Evolutionary conservation across 1,140 invertebrate species (phyloP).

Genomic region (Bombyx mandarina): DNA sequence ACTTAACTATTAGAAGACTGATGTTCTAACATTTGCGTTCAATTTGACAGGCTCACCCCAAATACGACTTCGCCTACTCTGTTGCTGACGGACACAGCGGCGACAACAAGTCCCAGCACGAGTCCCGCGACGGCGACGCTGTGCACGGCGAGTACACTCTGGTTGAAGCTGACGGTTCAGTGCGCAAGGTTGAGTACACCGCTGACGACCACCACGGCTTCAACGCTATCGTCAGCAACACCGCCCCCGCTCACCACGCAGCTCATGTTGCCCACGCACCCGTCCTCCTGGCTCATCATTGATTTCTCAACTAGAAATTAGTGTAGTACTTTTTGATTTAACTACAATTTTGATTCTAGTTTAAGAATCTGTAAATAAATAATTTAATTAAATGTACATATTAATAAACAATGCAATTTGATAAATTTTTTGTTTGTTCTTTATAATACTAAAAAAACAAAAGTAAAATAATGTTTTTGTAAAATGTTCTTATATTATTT

Average conservation of each 20-base stretch:
- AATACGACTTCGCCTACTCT: conserved; percentile 27
- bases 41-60: conserved; percentile 20
- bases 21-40: background rate
- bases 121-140: background rate
- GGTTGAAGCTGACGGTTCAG: conserved; percentile 25
- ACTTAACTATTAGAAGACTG: background rate
- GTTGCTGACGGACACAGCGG: conserved; percentile 27
- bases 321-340: too few relatives aligned
- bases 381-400: too few relatives aligned
- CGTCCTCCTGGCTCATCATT: conserved; percentile 32
- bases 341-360: too few relatives aligned
- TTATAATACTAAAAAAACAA: too few relatives aligned
- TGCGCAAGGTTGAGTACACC: conserved; percentile 24
- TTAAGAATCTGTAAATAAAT: too few relatives aligned
- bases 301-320: conserved; percentile 1
- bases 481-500: too few relatives aligned
- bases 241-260: conserved; percentile 66
- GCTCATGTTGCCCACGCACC: conserved; percentile 30
- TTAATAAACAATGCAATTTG: too few relatives aligned
- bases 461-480: too few relatives aligned
- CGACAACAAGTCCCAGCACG: conserved; percentile 10
- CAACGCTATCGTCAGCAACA: conserved; percentile 75
- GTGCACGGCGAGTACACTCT: conserved; percentile 25
- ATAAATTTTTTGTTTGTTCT: too few relatives aligned
- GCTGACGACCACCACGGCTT: conserved; percentile 48